Conservation (phyloP, 1,140 invertebrate genomes). For the Drosophila dunni region DNA sequence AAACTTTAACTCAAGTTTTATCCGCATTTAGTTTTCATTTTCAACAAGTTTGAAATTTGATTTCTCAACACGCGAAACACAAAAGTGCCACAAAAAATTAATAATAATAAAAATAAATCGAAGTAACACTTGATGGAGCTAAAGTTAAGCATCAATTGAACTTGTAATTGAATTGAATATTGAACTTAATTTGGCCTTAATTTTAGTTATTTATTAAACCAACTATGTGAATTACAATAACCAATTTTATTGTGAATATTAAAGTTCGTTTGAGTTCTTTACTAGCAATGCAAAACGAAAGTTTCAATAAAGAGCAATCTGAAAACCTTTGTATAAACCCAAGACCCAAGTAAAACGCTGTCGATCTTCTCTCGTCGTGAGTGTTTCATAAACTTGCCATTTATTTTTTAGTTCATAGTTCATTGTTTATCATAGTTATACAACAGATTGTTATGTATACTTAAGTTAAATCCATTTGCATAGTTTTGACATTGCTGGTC, state of each 20-base stretch:
- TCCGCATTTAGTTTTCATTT: constrained; percentile 69
- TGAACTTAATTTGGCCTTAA: constrained; percentile 70
- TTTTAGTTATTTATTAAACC: constrained; percentile 77
- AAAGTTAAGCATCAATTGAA: constrained; percentile 32
- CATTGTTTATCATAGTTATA: constrained; percentile 48
- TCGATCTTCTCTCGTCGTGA: constrained; percentile 71
- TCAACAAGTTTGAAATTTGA: constrained; percentile 45
- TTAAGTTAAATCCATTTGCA: constrained; percentile 25
- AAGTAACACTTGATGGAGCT: not conserved
- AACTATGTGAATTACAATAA: constrained; percentile 66
- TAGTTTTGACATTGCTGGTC: constrained; percentile 54
- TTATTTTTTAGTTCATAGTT: constrained; percentile 60
- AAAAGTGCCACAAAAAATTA: constrained; percentile 56
- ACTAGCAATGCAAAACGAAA: constrained; percentile 55
- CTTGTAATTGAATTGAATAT: constrained; percentile 32
- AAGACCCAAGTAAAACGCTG: constrained; percentile 25
- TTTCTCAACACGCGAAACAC: constrained; percentile 44
- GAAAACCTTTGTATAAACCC: constrained; percentile 41
- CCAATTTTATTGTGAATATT: constrained; percentile 47
- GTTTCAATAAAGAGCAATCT: constrained; percentile 66
- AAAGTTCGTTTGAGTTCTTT: constrained; percentile 45
- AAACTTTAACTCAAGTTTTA: constrained; percentile 20
- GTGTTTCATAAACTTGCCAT: constrained; percentile 76
- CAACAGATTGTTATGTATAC: constrained; percentile 48
- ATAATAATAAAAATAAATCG: not conserved